Evolutionary conservation across 2,113 vertebrate species (phyloP), one percentile per base, ranked within the genome.

Genomic region (Glareola pratincola): DNA sequence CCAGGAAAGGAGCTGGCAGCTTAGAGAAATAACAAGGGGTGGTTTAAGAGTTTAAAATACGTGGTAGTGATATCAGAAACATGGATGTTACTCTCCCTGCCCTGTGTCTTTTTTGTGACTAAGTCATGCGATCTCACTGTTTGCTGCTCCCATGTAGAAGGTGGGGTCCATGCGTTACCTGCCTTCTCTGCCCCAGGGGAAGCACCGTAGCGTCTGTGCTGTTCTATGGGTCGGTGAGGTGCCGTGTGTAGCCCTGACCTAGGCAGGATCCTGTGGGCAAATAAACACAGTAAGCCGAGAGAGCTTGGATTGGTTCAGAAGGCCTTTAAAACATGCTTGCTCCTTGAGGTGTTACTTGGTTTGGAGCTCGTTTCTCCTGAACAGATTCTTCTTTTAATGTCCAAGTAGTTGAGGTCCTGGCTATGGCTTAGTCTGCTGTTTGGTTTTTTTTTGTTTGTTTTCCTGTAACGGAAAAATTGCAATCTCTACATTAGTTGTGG

Each of bases 41-140:
- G 34, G 8, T 26, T 66, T 62, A 60, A 37, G 41, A 41, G 21
- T 59, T 54, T 30, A 48, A 89, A 45, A 12, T 22, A 27, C 1
- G 2, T 9, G 11, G 17, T 36, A 47, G 59, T 1, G 10, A 47
- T 45, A 45, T 21, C 19, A 19, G 12, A 64, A 48, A 47, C 1
- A 2, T 23, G 60, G 14, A 11, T 57, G 19, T 66, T 71, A 2
- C 30, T 29, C 2, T 47, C 6, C 53, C 16, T 67, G 51, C 48
- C 20, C 39, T 0, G 2, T 24, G 48, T 34, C 36, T 18, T 37
- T 43, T 78, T 34, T 19, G n/a, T 6, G 5, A 41, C 20, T 8
- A 4, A 43, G 37, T 50, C 3, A 0, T 0, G 0, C 8, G 3
- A 4, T 91, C 21, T 76, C 29, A 14, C 32, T 21, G 48, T 23